Conservation (phyloP, 2,113 vertebrate genomes). For the Tichodroma muraria region DNA sequence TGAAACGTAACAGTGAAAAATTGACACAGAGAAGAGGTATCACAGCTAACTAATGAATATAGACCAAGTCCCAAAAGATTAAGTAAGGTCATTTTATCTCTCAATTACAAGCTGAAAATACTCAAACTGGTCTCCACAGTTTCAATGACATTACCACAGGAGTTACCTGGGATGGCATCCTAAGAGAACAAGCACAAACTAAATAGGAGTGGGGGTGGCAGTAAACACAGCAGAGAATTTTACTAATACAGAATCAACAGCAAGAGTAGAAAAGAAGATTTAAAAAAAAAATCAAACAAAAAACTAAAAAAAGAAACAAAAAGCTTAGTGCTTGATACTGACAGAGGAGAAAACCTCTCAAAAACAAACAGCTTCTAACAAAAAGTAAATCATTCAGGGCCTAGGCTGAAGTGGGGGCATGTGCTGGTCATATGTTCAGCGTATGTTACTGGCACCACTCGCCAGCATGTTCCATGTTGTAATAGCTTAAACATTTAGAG, state of each 20-base stretch:
- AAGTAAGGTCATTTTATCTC: not conserved
- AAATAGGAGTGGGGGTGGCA: not conserved
- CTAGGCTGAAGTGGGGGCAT: not conserved
- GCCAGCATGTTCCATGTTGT: conserved; percentile 34
- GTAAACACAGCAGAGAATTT: not conserved
- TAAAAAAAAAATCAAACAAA: not conserved
- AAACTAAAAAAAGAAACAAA: not conserved
- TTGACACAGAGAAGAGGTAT: not conserved
- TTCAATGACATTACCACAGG: not conserved
- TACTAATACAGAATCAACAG: not conserved
- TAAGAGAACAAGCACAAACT: not conserved
- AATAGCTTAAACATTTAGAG: conserved; percentile 21
- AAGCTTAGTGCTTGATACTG: not conserved
- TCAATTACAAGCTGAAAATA: not conserved
- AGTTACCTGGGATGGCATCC: not conserved
- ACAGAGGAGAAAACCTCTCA: not conserved
- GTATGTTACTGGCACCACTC: conserved; percentile 31
- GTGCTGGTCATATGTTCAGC: conserved; percentile 47
- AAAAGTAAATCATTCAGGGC: conserved; percentile 3
- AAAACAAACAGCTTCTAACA: conserved; percentile 27
- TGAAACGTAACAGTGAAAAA: not conserved
- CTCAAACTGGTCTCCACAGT: not conserved
- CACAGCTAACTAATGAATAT: not conserved
- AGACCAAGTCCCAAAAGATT: not conserved
- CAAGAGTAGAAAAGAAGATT: not conserved